A percentile compares a stretch with the other conserved stretches of the same genome.
Conservation (phyloP, 2,797 vertebrate species). For the Lateolabrax maculatus region DNA sequence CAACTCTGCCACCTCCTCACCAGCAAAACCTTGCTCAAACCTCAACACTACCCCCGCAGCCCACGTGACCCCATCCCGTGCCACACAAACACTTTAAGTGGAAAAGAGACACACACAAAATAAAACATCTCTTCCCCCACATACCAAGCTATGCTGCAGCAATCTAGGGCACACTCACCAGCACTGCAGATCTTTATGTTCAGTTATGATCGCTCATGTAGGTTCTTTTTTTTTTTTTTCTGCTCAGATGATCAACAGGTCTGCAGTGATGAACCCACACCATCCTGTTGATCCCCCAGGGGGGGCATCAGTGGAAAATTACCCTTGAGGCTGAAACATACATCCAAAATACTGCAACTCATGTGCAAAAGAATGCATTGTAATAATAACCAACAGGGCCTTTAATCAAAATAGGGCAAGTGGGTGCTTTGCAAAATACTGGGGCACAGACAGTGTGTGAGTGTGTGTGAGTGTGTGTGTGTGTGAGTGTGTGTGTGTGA, state of each 20-base stretch:
- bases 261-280: constrained; percentile 26
- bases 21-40: constrained; percentile 58
- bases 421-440: not conserved
- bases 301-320: not conserved
- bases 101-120: not conserved
- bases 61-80: constrained; percentile 62
- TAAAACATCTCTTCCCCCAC: constrained; percentile 24
- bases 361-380: not conserved
- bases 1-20: constrained; percentile 75
- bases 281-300: not conserved
- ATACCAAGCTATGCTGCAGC: not conserved
- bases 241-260: constrained; percentile 48
- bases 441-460: not conserved
- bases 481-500: constrained; percentile 8
- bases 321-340: not conserved
- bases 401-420: constrained; percentile 52
- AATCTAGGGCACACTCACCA: constrained; percentile 75
- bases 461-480: constrained; percentile 1
- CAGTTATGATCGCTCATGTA: not conserved
- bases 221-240: not conserved
- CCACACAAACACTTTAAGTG: constrained; percentile 29
- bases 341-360: not conserved
- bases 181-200: constrained; percentile 60
- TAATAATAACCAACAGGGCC: constrained; percentile 12
- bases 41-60: constrained; percentile 65